These are phyloP conservation scores for Pithys albifrons DNA, from an alignment of 2,113 vertebrate genomes.

Conservation along the genomic window DNA sequence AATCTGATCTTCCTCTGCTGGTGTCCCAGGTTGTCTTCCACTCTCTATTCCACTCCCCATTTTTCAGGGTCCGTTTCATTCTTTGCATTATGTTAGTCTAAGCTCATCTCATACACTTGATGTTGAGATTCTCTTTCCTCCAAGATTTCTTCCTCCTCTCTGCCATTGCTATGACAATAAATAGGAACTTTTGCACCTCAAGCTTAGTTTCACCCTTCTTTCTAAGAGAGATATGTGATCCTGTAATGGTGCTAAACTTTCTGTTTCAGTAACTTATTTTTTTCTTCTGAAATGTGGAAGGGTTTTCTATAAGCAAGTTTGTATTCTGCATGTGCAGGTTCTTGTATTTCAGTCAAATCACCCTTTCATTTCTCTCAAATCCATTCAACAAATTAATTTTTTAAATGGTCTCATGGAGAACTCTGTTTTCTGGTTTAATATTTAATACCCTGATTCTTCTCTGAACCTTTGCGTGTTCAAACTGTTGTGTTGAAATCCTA, in stretches of 20 bases:
- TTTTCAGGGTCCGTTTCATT: background rate
- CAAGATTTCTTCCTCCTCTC: background rate
- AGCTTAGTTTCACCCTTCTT: background rate
- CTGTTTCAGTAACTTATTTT: background rate
- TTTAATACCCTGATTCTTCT: background rate
- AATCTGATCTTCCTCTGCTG: background rate
- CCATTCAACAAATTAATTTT: background rate
- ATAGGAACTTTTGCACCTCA: background rate
- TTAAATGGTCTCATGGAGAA: background rate
- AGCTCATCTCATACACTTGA: background rate
- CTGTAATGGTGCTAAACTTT: background rate
- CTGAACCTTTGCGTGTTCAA: background rate
- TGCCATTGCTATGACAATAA: background rate
- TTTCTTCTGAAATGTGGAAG: background rate
- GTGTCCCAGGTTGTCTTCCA: background rate
- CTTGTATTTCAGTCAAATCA: background rate
- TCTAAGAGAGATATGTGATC: background rate
- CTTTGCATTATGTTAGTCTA: background rate
- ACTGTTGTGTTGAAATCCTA: background rate
- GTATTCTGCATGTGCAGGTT: background rate
- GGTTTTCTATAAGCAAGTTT: background rate
- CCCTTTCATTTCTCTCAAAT: background rate
- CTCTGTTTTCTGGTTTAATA: background rate
- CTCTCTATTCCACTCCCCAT: accelerated
- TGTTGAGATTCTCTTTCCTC: background rate